phyloP scores from a whole-genome alignment of 2,113 vertebrate species.

The Tetrax tetrax region DNA sequence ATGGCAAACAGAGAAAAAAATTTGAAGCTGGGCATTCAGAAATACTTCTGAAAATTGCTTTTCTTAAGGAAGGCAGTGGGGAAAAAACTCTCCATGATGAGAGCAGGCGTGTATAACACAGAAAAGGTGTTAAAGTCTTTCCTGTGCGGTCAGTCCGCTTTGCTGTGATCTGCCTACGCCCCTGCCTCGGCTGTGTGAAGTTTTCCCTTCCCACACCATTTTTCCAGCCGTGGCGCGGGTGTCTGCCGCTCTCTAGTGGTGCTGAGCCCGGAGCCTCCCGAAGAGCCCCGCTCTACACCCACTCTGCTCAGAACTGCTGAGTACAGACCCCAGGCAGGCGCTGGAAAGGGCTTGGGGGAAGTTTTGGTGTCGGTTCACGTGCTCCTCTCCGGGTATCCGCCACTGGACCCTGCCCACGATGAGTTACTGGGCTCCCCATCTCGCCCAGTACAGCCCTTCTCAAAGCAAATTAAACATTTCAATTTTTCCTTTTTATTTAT shows the following conservation, averaged over 20 bases:
- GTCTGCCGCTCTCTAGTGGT: conserved; percentile 49
- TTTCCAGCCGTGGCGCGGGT: fast-evolving
- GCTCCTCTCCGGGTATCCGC: fast-evolving
- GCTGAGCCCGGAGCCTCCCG: background rate
- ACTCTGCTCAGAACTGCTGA: fast-evolving
- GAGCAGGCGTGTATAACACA: background rate
- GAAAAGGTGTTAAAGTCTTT: background rate
- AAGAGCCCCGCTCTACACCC: background rate
- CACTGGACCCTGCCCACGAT: fast-evolving
- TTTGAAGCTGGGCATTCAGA: background rate
- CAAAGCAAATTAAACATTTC: background rate
- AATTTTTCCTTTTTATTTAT: background rate
- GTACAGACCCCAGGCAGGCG: fast-evolving
- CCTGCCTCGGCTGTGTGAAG: no score
- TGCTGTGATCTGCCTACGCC: background rate
- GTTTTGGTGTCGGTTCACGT: fast-evolving
- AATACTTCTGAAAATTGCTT: background rate
- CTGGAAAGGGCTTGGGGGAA: background rate
- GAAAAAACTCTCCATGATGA: fast-evolving
- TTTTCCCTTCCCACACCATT: fast-evolving
- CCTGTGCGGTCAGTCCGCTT: fast-evolving
- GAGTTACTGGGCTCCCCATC: background rate
- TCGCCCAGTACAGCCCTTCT: fast-evolving
- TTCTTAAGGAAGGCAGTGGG: background rate
- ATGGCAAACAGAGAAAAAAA: no score